Evolutionary conservation across 2,888 invertebrate species (phyloP), one percentile per base, ranked within the genome.

Genomic region (Dryomyza anilis): DNA sequence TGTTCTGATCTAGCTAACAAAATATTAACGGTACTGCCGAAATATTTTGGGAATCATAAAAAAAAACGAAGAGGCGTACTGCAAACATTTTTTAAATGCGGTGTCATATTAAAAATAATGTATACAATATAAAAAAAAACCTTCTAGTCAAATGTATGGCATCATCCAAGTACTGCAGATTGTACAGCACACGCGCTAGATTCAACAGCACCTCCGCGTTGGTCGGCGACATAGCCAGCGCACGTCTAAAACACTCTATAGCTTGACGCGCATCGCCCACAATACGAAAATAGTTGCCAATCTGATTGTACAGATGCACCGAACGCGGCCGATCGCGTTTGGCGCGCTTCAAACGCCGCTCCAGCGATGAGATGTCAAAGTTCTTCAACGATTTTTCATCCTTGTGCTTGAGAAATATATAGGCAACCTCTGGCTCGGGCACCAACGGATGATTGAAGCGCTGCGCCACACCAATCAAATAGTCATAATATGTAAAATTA

Each of bases 271-370:
- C 92, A 79, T 95, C 92, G 4, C 95, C 95, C 81, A 94, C 93
- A 72, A 95, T 92, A 69, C 94, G 87, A 93, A 93, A 95, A 82
- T 93, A 95, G 83, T 95, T 95, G 2, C 95, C 95, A 76, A 95
- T 94, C 83, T 95, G 93, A 81, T 94, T 95, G 81, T 93, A 94
- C 57, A 94, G 85, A 77, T 93, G 91, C 46, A 69, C 69, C 3
- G 70, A 69, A 76, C 91, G 91, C 65, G 93, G 92, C 83, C 93
- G 94, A 85, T 92, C 92, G 75, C 89, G 86, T 81, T 92, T 93
- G 12, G 91, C 91, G 80, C 91, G 92, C 78, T 90, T 91, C 67
- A 94, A 82, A 66, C 89, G 87, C 77, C 88, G 87, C 75, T 93
- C 93, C 67, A 93, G 82, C 27, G 89, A 86, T 80, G 89, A 89